phyloP scores from a whole-genome alignment of 2,113 vertebrate genomes.

The Erinaceus europaeus region DNA sequence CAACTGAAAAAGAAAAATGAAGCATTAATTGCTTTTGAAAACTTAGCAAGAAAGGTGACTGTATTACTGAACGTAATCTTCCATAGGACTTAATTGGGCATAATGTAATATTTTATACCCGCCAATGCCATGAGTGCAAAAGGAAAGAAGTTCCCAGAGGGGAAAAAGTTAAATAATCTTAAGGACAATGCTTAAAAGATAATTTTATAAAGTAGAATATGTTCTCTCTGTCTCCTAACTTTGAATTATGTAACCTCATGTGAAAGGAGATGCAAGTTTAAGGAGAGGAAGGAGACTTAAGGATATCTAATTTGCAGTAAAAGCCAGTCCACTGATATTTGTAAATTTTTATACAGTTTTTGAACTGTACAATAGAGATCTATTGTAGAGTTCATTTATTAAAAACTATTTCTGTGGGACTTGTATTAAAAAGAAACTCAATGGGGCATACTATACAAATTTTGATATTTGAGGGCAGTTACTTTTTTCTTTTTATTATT shows the following conservation, averaged over 20 bases:
- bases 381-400: neutral
- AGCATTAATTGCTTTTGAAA: constrained; percentile 41
- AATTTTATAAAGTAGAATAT: neutral
- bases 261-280: neutral
- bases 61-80: neutral
- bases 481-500: neutral
- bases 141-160: constrained; percentile 29
- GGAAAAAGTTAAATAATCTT: constrained; percentile 24
- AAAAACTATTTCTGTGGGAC: neutral
- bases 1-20: constrained; percentile 30
- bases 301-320: neutral
- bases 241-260: neutral
- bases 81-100: constrained; percentile 8
- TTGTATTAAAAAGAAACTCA: constrained; percentile 29
- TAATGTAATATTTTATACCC: constrained; percentile 32
- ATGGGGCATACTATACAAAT: neutral
- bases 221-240: neutral
- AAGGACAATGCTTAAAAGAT: constrained; percentile 23
- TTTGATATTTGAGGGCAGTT: constrained; percentile 30
- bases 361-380: constrained; percentile 16
- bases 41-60: constrained; percentile 4
- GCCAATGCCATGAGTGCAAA: neutral
- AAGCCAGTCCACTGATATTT: neutral
- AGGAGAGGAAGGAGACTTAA: neutral
- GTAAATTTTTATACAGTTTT: constrained; percentile 24